Conservation (phyloP, 2,888 invertebrate species). For the Agonopterix alstromeriana region DNA sequence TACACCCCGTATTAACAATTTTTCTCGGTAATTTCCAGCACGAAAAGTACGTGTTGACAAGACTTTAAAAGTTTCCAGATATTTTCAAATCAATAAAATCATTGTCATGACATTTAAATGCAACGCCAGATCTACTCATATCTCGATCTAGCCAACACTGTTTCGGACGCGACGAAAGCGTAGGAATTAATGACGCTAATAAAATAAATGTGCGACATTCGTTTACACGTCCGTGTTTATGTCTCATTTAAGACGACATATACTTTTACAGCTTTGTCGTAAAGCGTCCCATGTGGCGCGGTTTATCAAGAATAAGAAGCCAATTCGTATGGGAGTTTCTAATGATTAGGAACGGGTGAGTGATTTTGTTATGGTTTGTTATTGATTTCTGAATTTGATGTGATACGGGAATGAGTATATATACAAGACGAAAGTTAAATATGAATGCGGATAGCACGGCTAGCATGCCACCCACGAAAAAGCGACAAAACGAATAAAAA, state of each 20-base stretch:
- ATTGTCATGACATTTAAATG: neutral
- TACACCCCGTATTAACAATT: too few species aligned
- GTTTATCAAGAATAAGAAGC: slow-evolving; percentile 47
- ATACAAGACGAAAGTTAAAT: too few species aligned
- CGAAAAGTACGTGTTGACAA: too few species aligned
- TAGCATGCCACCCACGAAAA: too few species aligned
- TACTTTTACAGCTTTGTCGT: slow-evolving; percentile 65
- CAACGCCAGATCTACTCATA: slow-evolving; percentile 11
- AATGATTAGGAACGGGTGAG: slow-evolving; percentile 45
- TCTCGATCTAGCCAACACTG: slow-evolving; percentile 14
- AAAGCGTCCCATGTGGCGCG: slow-evolving; percentile 64
- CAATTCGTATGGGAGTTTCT: slow-evolving; percentile 41
- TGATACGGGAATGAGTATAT: too few species aligned
- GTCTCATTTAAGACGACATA: slow-evolving; percentile 75
- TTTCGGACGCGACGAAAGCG: slow-evolving; percentile 56
- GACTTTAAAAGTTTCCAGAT: too few species aligned
- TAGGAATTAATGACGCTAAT: slow-evolving; percentile 68
- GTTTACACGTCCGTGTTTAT: slow-evolving; percentile 73
- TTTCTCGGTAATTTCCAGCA: too few species aligned
- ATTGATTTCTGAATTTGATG: too few species aligned
- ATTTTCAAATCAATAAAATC: too few species aligned
- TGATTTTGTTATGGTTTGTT: slow-evolving; percentile 22
- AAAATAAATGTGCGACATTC: slow-evolving; percentile 74
- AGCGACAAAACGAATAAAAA: too few species aligned
- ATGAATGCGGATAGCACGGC: too few species aligned